Conservation (phyloP, 2,113 vertebrate species). For the Alethe castanea region DNA sequence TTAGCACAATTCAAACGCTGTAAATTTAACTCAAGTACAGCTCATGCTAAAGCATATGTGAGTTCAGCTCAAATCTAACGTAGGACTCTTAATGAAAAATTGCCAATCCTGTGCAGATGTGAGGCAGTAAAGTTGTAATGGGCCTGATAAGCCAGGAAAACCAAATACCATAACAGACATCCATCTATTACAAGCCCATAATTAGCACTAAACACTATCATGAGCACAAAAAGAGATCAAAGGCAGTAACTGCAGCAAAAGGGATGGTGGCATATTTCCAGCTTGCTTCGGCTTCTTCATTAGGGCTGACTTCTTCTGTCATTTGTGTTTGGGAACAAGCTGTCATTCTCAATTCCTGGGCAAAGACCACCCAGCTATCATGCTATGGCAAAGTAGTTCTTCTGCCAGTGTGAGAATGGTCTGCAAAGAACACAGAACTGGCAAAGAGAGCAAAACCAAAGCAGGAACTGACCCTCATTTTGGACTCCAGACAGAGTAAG, state of each 20-base stretch:
- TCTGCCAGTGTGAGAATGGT: neutral
- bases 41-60: neutral
- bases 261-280: neutral
- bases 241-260: neutral
- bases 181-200: neutral
- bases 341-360: neutral
- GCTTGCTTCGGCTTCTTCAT: neutral
- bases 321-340: neutral
- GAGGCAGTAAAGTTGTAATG: neutral
- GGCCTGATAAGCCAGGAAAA: neutral
- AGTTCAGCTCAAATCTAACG: neutral
- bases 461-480: neutral
- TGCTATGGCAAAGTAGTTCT: neutral
- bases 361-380: neutral
- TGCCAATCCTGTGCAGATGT: neutral
- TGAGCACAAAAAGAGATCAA: neutral
- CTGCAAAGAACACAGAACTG: neutral
- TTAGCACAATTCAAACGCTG: neutral
- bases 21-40: neutral
- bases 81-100: neutral
- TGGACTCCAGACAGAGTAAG: neutral
- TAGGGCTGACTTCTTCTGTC: neutral
- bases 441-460: neutral
- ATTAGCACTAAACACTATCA: neutral
- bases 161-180: neutral